Evolutionary conservation across 2,888 invertebrate species (phyloP).

Genomic region (Loripinus fragilis): DNA sequence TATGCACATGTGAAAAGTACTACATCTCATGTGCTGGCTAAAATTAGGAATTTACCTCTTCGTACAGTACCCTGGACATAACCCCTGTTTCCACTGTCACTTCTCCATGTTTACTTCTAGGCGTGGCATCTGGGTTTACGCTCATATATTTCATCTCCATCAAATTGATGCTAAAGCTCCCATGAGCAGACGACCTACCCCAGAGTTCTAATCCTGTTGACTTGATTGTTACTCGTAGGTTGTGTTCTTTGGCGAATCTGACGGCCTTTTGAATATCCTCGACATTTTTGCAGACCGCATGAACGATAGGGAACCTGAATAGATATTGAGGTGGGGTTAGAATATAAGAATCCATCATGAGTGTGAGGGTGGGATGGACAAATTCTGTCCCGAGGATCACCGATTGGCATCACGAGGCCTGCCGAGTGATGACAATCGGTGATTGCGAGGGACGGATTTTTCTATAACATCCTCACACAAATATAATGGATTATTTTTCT

Average conservation of each 20-base stretch:
- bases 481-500: no score
- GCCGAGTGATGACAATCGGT: no score
- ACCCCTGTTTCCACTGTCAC: slow-evolving; percentile 62
- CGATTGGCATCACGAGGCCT: no score
- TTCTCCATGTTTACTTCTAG: slow-evolving; percentile 59
- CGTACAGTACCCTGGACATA: slow-evolving; percentile 62
- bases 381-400: no score
- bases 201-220: slow-evolving; percentile 66
- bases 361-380: no score
- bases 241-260: slow-evolving; percentile 58
- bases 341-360: no score
- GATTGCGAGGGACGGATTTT: no score
- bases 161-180: slow-evolving; percentile 57
- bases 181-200: slow-evolving; percentile 63
- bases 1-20: no score
- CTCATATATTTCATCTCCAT: slow-evolving; percentile 54
- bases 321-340: no score
- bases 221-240: slow-evolving; percentile 57
- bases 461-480: no score
- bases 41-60: no score
- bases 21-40: no score
- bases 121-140: slow-evolving; percentile 27
- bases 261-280: slow-evolving; percentile 62
- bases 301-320: slow-evolving; percentile 42
- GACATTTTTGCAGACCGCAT: slow-evolving; percentile 49